Evolutionary conservation across 2,113 vertebrate genomes (phyloP).

Genomic region (Onychostoma macrolepis): DNA sequence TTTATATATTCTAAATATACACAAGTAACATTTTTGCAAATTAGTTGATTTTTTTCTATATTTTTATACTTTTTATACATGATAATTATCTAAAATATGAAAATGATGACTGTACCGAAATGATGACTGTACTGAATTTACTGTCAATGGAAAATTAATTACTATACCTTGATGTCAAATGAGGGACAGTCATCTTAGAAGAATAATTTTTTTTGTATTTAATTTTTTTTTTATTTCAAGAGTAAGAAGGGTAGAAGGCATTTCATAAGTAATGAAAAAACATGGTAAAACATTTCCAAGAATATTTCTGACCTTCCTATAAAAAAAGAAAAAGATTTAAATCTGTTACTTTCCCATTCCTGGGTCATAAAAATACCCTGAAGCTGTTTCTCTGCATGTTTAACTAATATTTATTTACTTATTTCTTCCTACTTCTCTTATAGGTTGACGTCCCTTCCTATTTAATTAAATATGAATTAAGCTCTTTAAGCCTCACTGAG

Average conservation of each 20-base stretch:
- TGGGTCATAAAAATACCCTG: neutral
- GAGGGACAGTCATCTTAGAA: too few species aligned
- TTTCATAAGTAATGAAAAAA: neutral
- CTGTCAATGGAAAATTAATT: too few species aligned
- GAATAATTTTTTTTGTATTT: too few species aligned
- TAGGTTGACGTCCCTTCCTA: neutral
- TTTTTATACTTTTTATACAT: too few species aligned
- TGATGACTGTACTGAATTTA: too few species aligned
- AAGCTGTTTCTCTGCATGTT: neutral
- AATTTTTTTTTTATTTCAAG: too few species aligned
- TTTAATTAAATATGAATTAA: constrained; percentile 12
- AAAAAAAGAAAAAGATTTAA: neutral
- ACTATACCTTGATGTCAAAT: too few species aligned
- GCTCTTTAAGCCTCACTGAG: neutral
- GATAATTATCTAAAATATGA: too few species aligned
- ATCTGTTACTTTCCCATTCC: neutral
- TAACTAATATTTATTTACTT: neutral
- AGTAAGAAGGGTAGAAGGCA: neutral
- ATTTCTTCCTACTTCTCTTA: neutral
- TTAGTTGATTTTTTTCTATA: too few species aligned
- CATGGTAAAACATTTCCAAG: neutral
- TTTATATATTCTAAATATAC: too few species aligned
- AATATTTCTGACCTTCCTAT: neutral
- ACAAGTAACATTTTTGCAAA: too few species aligned
- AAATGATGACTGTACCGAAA: too few species aligned